phyloP scores from a whole-genome alignment of 2,888 invertebrate species.

The Formica aserva region DNA sequence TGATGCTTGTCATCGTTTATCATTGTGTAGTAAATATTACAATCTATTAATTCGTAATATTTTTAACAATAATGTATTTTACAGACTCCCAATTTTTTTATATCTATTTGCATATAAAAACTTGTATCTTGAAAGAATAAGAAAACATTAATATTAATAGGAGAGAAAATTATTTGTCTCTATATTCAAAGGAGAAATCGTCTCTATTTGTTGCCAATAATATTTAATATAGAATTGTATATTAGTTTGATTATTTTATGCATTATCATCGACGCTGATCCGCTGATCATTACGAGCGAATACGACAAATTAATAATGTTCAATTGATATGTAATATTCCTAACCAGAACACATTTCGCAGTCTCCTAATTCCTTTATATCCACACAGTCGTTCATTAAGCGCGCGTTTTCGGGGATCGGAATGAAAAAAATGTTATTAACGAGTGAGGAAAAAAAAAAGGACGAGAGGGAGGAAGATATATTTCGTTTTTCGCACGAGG shows the following conservation, averaged over 20 bases:
- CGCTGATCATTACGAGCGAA: conserved; percentile 42
- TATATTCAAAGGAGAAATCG: neutral
- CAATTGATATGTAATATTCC: conserved; percentile 27
- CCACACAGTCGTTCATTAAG: neutral
- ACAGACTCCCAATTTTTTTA: neutral
- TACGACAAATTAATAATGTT: conserved; percentile 44
- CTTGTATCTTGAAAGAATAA: neutral
- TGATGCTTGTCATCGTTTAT: neutral
- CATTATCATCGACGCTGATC: conserved; percentile 33
- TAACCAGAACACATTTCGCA: conserved; percentile 13
- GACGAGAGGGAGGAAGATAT: conserved; percentile 28
- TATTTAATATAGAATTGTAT: conserved; percentile 11
- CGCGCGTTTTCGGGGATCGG: neutral
- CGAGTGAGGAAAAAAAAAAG: neutral
- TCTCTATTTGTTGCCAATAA: neutral
- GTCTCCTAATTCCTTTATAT: conserved; percentile 16
- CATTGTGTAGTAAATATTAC: neutral
- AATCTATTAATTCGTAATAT: neutral
- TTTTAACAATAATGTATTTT: neutral
- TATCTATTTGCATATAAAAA: neutral
- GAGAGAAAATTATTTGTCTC: neutral
- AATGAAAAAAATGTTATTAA: conserved; percentile 33
- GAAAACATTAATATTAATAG: neutral
- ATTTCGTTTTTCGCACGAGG: conserved; percentile 55
- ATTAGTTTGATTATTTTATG: conserved; percentile 27